A percentile compares a stretch with the other conserved stretches of the same genome.
phyloP scores from a whole-genome alignment of 2,888 invertebrate species.

The Phalera bucephala region DNA sequence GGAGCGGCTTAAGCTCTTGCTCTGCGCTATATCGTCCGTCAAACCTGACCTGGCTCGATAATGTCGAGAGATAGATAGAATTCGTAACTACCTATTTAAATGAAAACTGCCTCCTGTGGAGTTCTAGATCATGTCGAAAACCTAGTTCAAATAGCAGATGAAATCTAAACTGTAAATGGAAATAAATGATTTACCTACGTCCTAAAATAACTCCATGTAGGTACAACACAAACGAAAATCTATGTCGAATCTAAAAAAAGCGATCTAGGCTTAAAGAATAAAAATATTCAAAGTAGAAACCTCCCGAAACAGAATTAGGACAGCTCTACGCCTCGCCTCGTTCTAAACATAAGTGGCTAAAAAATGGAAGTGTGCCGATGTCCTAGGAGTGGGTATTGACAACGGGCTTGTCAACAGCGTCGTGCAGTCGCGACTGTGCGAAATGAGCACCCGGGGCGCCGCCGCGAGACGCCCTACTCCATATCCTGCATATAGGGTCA shows the following conservation, averaged over 20 bases:
- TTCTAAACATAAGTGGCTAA: conserved; percentile 29
- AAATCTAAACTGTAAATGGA: no score
- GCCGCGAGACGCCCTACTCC: conserved; percentile 28
- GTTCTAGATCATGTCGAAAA: no score
- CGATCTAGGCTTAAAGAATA: conserved; percentile 4
- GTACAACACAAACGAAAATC: no score
- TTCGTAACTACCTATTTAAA: no score
- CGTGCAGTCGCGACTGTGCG: conserved; percentile 44
- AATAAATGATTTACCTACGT: no score
- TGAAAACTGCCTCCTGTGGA: no score
- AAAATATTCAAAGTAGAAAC: background rate
- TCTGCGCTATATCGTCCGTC: no score
- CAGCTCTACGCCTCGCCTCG: conserved; percentile 13
- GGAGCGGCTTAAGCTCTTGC: no score
- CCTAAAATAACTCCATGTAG: no score
- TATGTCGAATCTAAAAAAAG: background rate
- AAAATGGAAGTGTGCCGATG: conserved; percentile 35
- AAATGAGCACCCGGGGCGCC: conserved; percentile 48
- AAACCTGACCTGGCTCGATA: no score
- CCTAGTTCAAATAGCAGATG: no score
- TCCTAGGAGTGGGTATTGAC: conserved; percentile 31
- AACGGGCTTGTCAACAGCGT: conserved; percentile 46
- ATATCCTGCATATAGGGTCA: conserved; percentile 32
- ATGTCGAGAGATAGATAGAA: no score
- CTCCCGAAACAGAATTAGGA: conserved; percentile 4